Conservation (phyloP, 1,140 invertebrate genomes). For the Metaphire vulgaris region DNA sequence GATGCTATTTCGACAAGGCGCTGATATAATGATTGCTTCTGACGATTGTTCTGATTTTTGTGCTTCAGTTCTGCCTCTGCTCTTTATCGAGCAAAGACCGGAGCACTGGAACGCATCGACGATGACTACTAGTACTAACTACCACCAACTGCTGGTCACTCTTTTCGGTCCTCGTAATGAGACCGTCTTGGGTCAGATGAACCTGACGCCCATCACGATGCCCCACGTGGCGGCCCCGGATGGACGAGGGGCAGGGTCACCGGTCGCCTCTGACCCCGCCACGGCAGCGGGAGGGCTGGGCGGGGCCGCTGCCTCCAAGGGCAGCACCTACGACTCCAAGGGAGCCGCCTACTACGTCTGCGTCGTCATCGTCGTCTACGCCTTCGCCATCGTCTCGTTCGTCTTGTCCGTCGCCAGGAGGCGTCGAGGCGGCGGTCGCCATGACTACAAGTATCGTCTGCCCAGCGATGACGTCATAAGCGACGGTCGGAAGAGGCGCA, state of each 20-base stretch:
- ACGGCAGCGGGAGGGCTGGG: no score
- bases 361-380: conserved; percentile 16
- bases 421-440: no score
- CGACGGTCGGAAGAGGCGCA: no score
- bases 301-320: not conserved
- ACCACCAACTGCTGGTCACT: not conserved
- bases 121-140: no score
- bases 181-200: not conserved
- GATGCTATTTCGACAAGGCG: no score
- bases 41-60: no score
- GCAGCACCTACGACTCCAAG: conserved; percentile 9
- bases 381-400: conserved; percentile 12
- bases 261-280: no score
- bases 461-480: not conserved
- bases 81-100: no score
- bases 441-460: not conserved
- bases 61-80: no score
- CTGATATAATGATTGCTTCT: no score
- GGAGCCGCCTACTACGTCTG: conserved; percentile 22
- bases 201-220: not conserved
- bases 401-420: conserved; percentile 18
- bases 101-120: no score
- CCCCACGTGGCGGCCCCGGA: not conserved
- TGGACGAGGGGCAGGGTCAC: not conserved
- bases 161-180: not conserved